Conservation (phyloP, 2,797 vertebrate genomes). For the Tenualosa ilisha region DNA sequence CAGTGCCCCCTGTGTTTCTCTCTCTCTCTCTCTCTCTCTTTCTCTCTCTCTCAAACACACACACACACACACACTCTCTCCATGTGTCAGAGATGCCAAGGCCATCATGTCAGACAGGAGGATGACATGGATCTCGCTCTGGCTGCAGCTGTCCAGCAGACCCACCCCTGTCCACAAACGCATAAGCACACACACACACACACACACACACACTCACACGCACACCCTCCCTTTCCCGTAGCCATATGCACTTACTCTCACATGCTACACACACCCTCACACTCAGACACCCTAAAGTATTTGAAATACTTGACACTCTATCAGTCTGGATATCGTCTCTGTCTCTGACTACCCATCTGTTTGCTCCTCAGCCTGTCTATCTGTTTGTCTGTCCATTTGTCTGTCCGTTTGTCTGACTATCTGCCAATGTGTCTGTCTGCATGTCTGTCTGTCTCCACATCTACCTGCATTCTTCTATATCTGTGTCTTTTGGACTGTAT, state of each 20-base stretch:
- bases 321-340: background rate
- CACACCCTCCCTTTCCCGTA: no score
- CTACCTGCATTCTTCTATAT: background rate
- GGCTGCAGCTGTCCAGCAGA: slow-evolving; percentile 41
- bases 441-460: background rate
- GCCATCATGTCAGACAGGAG: slow-evolving; percentile 50
- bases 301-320: background rate
- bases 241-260: background rate
- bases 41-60: slow-evolving; percentile 22
- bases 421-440: background rate
- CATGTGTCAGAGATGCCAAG: slow-evolving; percentile 29
- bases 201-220: background rate
- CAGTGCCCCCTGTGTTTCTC: background rate
- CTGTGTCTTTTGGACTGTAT: background rate
- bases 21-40: slow-evolving; percentile 10
- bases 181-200: background rate
- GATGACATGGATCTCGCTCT: slow-evolving; percentile 49
- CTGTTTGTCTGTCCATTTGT: background rate
- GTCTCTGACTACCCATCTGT: background rate
- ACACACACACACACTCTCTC: background rate
- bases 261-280: slow-evolving; percentile 1
- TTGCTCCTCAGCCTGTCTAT: background rate
- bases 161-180: slow-evolving; percentile 19
- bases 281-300: background rate
- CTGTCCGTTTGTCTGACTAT: background rate